These are phyloP conservation scores for Lagopus muta DNA, from an alignment of 2,113 vertebrate species.

Conservation along the genomic window DNA sequence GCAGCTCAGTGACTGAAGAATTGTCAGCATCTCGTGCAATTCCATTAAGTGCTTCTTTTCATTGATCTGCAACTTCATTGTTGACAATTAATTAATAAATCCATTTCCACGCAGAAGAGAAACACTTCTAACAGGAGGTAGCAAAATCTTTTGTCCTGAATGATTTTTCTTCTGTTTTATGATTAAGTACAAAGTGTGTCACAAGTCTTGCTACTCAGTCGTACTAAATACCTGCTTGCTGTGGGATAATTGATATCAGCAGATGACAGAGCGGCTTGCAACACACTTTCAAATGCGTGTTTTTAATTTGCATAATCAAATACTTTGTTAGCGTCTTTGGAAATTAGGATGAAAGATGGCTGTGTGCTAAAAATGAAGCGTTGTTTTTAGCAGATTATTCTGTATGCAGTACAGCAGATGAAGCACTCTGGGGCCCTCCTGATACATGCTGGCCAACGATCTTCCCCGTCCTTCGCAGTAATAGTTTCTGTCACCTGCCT, in stretches of 20 bases:
- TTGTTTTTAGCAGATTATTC: constrained; percentile 33
- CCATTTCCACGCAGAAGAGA: constrained; percentile 10
- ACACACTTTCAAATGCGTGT: background rate
- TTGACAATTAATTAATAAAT: constrained; percentile 44
- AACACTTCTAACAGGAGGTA: constrained; percentile 52
- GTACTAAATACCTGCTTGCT: constrained; percentile 36
- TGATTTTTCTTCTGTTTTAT: constrained; percentile 22
- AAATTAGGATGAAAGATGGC: constrained; percentile 55
- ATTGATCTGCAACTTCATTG: constrained; percentile 49
- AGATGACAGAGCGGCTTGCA: constrained; percentile 50
- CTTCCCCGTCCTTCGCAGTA: background rate
- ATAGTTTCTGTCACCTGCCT: constrained; percentile 53
- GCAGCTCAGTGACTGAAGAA: constrained; percentile 43
- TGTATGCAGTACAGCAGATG: constrained; percentile 20
- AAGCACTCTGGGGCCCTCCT: constrained; percentile 38
- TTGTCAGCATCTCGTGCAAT: constrained; percentile 48
- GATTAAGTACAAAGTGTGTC: constrained; percentile 34
- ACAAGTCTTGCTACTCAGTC: constrained; percentile 46
- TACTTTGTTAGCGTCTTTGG: constrained; percentile 47
- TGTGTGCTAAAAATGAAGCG: constrained; percentile 38
- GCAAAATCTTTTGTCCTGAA: constrained; percentile 50
- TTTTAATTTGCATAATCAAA: constrained; percentile 62
- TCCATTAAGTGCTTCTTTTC: constrained; percentile 40
- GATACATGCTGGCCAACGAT: background rate
- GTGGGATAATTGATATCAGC: constrained; percentile 47